Base-by-base conservation (phyloP, 1,140 invertebrate genomes). In the Acyrthosiphon pisum region DNA sequence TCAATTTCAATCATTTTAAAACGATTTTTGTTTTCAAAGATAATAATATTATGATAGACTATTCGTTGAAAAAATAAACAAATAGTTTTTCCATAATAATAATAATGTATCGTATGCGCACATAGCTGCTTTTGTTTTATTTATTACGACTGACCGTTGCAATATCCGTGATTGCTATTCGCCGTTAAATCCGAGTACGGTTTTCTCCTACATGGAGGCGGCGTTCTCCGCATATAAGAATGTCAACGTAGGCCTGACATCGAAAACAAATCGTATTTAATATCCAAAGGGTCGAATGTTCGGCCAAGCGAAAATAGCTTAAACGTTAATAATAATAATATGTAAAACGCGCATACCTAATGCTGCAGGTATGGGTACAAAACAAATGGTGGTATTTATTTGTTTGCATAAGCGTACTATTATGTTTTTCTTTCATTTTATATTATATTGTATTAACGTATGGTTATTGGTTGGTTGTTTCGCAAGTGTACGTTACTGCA, bases 221-320 rank as follows among this genome's bases (percentile, higher is more conserved):
- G 41, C 41, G 41, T 41, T 11, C 56, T 4, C 4, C 18, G 22
- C n/a, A 53, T 23, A 23, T 23, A 23, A 76, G 14, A 76, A 76
- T 76, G 60, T 76, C 60, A 76, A 76, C 1, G 30, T 76, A 76
- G 60, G 60, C 60, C n/a, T 76, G 1, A n/a, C 60, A n/a, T 76
- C 60, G n/a, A 76, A 76, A n/a, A 35, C 30, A 76, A 76, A 76
- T 76, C n/a, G 60, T 76, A 76, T 76, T 76, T 76, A n/a, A 76
- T n/a, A 76, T 76, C 60, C 60, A 76, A 30, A n/a, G 11, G 60
- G 60, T 76, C 60, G n/a, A 37, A 83, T 83, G 35, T 41, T 83
- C 81, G 22, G 8, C 81, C 35, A 2, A 83, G 22, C 81, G 37
- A 83, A 83, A 83, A 83, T 83, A 41, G 81, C 60, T 76, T 76